Conservation (phyloP, 2,888 invertebrate genomes). For the Ennomos fuscantarius region DNA sequence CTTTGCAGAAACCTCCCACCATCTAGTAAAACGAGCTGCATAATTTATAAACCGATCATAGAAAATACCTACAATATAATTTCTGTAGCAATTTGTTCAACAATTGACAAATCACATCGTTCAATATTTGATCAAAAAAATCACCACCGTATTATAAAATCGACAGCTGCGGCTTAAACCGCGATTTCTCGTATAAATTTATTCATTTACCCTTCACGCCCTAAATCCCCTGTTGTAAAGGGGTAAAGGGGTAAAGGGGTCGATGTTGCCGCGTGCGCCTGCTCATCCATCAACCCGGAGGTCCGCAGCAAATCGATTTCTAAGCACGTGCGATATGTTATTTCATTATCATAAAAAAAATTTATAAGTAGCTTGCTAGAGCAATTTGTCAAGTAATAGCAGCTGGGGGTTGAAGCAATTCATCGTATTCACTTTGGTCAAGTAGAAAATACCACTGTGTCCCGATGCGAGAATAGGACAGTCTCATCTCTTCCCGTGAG, state of each 20-base stretch:
- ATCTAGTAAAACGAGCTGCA: too few species aligned
- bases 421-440: too few species aligned
- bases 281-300: conserved; percentile 68
- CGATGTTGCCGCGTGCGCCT: conserved; percentile 62
- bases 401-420: too few species aligned
- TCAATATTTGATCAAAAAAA: conserved; percentile 5
- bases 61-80: too few species aligned
- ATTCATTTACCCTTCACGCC: conserved; percentile 84
- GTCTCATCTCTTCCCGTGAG: too few species aligned
- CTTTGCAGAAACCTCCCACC: too few species aligned
- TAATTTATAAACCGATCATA: too few species aligned
- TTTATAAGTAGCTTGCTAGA: conserved; percentile 11
- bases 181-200: conserved; percentile 70
- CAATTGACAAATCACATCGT: conserved; percentile 18
- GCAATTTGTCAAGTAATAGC: too few species aligned
- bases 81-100: conserved; percentile 24
- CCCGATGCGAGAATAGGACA: too few species aligned
- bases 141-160: conserved; percentile 7
- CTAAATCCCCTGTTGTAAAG: conserved; percentile 58
- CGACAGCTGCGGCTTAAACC: conserved; percentile 71
- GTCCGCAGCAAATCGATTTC: conserved; percentile 77
- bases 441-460: too few species aligned
- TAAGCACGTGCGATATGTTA: conserved; percentile 61
- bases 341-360: conserved; percentile 45
- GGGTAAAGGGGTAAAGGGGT: conserved; percentile 52